Evolutionary conservation across 2,888 invertebrate genomes (phyloP), one percentile per base, ranked within the genome.

Genomic region (Mesorhabditis spiculigera): DNA sequence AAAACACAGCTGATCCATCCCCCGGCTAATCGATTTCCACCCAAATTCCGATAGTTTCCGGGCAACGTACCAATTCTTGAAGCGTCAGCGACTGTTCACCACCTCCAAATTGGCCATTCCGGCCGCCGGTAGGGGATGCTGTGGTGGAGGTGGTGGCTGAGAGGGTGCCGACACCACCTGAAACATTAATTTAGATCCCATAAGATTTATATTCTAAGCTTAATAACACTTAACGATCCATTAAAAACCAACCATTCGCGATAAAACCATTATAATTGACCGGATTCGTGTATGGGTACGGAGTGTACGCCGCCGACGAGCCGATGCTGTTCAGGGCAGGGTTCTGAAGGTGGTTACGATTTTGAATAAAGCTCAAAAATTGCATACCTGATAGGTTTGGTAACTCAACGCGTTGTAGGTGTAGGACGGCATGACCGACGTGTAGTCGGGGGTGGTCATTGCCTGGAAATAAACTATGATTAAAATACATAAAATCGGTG

Each of bases 401-500:
- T 76, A 74, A 66, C 69, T 69, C 61, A 74, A 67, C 10, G 72
- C 45, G 6, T 73, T 65, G 61, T 71, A 71, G 4, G 77, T 71
- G 66, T 79, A 79, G 63, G 78, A 67, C n/a, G 79, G 78, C 66
- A 78, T 65, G 43, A 77, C 71, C 58, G 77, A 70, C 45, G 77
- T 67, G 62, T 77, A 78, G 73, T 77, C 75, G 66, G 76, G 76
- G 28, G 74, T 68, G 67, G 75, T 74, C 79, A 79, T 78, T 45
- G 70, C 74, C 77, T 79, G 72, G 65, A 74, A 44, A 63, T 28
- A 68, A 42, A 16, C 44, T 16, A 42, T 13, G 16, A 65, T 44
- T 16, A 61, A 66, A 58, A 66, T 13, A 43, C 28, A 28, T 28
- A 28, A 28, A 28, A 28, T 28, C 28, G 28, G 28, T 28, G 28